Evolutionary conservation across 1,140 invertebrate genomes (phyloP), one percentile per base, ranked within the genome.

Genomic region (Drosophila pachea): DNA sequence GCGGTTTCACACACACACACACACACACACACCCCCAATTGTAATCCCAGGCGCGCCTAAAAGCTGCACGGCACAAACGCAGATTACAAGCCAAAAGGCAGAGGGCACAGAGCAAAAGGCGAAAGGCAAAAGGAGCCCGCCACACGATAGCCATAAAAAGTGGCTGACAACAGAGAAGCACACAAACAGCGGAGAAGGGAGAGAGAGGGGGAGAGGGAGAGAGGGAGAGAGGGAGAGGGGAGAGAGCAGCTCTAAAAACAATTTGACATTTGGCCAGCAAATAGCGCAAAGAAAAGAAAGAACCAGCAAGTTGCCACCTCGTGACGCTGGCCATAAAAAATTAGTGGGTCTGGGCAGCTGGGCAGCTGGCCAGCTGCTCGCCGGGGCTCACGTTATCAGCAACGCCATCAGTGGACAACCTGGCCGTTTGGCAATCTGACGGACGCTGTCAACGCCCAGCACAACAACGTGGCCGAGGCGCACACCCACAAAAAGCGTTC

Each of bases 191-290:
- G 22, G 12, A 58, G 50, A 45, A 22, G 7, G 29, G 35, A 58
- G 48, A 48, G 71, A 71, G 47, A 29, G 35, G 54, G 48, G 45
- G 71, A 68, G 47, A 22, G 22, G 3, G 22, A n/a, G 58, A 52
- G 40, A 32, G 7, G 29, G 35, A 58, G 48, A 48, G 71, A 68
- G 47, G 1, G 12, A 62, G 50, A 45, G 22, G 7, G 16, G 35
- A 58, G 48, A 48, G 71, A 71, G 60, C 68, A 76, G 81, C 76
- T 84, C 76, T 86, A 79, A 84, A 84, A 84, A 84, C 79, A 84
- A 84, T 84, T 84, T 84, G 79, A 86, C 76, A 86, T 84, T 79
- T 86, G 79, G 81, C 81, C 79, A 84, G 76, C 78, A 83, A 78
- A 62, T 32, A 59, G 12, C 14, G 47, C 35, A 64, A 42, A n/a